Evolutionary conservation across 2,113 vertebrate genomes (phyloP).

Genomic region (Neoarius graeffei): DNA sequence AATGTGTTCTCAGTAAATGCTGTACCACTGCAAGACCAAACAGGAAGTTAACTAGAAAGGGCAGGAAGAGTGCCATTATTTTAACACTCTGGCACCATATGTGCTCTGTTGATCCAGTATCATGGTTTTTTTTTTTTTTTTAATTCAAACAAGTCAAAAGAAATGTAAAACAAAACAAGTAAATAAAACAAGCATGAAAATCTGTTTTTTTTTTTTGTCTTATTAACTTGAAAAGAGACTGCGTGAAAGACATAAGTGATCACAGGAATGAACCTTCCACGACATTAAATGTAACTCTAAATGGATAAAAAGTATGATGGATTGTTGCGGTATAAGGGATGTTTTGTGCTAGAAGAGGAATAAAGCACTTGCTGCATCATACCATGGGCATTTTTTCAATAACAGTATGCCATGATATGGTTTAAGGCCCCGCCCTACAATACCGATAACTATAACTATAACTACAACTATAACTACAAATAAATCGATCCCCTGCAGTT

Average conservation of each 20-base stretch:
- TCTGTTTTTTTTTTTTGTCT: not conserved
- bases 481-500: no score
- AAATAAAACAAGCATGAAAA: not conserved
- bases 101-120: not conserved
- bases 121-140: not conserved
- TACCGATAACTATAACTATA: no score
- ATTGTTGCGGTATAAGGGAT: not conserved
- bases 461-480: no score
- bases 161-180: not conserved
- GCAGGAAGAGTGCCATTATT: conserved; percentile 29
- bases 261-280: not conserved
- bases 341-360: not conserved
- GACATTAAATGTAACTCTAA: not conserved
- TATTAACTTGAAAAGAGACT: not conserved
- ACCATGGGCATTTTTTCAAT: not conserved
- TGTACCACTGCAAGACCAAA: not conserved
- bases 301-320: not conserved
- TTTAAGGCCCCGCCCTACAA: no score
- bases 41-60: conserved; percentile 24
- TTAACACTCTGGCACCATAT: conserved; percentile 10
- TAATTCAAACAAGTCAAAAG: not conserved
- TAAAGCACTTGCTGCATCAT: not conserved
- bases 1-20: conserved; percentile 21
- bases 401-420: not conserved
- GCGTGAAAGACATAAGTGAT: not conserved